Evolutionary conservation across 2,888 invertebrate species (phyloP), one percentile per base, ranked within the genome.

Genomic region (Harpagoxenus sublaevis): DNA sequence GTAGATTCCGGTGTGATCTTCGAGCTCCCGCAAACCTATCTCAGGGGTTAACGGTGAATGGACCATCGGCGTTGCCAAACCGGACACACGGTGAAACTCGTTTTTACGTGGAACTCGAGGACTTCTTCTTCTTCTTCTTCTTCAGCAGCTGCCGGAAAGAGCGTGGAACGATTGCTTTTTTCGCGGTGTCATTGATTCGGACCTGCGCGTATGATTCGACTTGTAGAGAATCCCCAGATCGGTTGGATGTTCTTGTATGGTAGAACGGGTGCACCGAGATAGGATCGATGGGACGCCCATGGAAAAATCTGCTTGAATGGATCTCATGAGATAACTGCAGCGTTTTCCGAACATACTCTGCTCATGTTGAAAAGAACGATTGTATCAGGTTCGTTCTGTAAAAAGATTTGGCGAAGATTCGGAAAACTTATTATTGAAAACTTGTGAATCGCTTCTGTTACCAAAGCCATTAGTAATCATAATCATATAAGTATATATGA

Each of bases 21-120:
- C 84, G 86, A 53, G 90, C 87, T 88, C 90, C 84, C 83, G 89
- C 89, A 82, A 87, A 88, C 86, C 86, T 85, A 83, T 88, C 89
- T 81, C 53, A 87, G 87, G 88, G 89, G 85, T 87, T 90, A 90
- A 90, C 90, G 90, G 90, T 87, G 90, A 88, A 88, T 86, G 87
- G 87, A 84, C 87, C 84, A 83, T 73, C 77, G 87, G 85, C 84
- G 83, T 86, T 86, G 88, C 84, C 90, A 90, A 90, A 90, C 88
- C 89, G 87, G 85, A 86, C 86, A 82, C 85, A 73, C 73, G 65
- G 10, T 35, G 55, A 66, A 81, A 81, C 79, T 81, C 60, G 79
- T 71, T 70, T 81, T 71, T 70, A 81, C 78, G 70, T 81, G 60
- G 71, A 81, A 68, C 66, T 78, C 78, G 78, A 81, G 71, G 60